Conservation (phyloP, 2,797 vertebrate species). For the Rhinophrynus dorsalis region DNA sequence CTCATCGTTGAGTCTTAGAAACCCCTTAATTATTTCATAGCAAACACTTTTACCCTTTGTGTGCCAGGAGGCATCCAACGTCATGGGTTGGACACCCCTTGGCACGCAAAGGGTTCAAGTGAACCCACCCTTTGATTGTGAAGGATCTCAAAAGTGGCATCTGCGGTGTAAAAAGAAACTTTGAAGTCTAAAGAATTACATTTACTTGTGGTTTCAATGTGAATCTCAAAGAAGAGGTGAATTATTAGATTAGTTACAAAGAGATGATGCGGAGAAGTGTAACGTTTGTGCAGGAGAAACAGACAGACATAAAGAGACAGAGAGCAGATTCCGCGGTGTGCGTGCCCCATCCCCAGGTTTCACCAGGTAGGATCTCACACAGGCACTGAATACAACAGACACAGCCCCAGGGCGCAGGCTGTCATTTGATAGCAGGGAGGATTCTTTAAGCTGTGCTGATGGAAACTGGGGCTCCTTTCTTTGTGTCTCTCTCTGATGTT, state of each 20-base stretch:
- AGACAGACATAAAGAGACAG: neutral
- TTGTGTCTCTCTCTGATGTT: constrained; percentile 41
- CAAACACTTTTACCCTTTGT: too few relatives aligned
- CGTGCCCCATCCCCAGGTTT: neutral
- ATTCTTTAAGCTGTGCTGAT: constrained; percentile 54
- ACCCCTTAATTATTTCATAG: too few relatives aligned
- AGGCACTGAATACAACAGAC: constrained; percentile 22
- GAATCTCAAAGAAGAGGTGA: neutral
- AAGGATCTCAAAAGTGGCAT: too few relatives aligned
- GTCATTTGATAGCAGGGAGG: constrained; percentile 85
- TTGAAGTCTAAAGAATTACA: neutral
- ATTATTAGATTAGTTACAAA: neutral
- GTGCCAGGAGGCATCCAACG: too few relatives aligned
- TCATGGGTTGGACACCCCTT: too few relatives aligned
- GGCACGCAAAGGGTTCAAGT: too few relatives aligned
- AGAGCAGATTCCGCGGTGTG: neutral
- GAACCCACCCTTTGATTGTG: too few relatives aligned
- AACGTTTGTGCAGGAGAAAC: too few relatives aligned
- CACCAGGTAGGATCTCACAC: neutral
- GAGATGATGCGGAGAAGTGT: too few relatives aligned
- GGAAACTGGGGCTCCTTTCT: constrained; percentile 1
- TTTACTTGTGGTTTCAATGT: neutral
- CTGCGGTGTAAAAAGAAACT: too few relatives aligned
- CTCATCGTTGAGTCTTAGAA: too few relatives aligned
- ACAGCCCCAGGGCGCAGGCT: constrained; percentile 57